These are phyloP conservation scores for Acronicta alni DNA, from an alignment of 2,888 invertebrate genomes.

Conservation along the genomic window DNA sequence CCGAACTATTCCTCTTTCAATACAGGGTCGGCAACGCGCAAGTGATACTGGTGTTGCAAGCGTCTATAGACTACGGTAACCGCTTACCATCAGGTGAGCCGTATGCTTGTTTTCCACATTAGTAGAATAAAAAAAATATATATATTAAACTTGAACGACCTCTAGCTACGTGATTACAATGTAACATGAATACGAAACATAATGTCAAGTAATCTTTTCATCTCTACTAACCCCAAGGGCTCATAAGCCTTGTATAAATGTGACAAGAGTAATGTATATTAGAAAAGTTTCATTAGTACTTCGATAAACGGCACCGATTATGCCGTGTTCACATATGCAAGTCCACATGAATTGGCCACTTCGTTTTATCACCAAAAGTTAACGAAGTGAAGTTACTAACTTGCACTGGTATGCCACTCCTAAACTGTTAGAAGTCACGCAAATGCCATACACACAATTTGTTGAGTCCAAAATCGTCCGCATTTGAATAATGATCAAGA, in stretches of 20 bases:
- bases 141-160: background rate
- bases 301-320: constrained; percentile 27
- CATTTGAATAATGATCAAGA: background rate
- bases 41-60: too few species aligned
- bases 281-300: constrained; percentile 28
- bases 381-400: constrained; percentile 32
- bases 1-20: too few species aligned
- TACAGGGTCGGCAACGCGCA: too few species aligned
- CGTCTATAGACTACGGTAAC: too few species aligned
- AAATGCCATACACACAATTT: constrained; percentile 15
- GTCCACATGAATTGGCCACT: constrained; percentile 39
- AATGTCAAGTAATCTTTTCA: constrained; percentile 1
- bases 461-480: background rate
- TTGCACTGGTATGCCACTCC: constrained; percentile 21
- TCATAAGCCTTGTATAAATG: constrained; percentile 1
- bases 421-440: constrained; percentile 43
- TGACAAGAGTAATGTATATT: constrained; percentile 20
- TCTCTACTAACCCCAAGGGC: background rate
- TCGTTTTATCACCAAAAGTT: constrained; percentile 51
- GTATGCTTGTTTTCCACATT: too few species aligned
- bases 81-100: too few species aligned
- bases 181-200: background rate
- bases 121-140: too few species aligned
- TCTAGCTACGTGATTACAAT: background rate
- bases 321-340: constrained; percentile 36